Evolutionary conservation across 2,797 vertebrate genomes (phyloP).

Genomic region (Muraenolepis orangiensis): DNA sequence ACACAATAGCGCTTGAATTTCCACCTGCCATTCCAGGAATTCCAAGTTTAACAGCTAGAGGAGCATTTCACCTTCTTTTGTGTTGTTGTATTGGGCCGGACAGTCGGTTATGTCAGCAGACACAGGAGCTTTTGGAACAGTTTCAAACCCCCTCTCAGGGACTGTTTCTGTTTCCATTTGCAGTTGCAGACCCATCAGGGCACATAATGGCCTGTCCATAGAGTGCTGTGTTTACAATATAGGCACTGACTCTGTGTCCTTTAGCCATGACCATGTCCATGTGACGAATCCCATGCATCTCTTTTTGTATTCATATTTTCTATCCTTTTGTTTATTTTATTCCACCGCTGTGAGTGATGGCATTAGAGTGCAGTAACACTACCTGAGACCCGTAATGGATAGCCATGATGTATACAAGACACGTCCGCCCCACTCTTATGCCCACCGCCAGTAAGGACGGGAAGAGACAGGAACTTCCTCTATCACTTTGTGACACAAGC

Average conservation of each 20-base stretch:
- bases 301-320: slow-evolving; percentile 45
- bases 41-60: slow-evolving; percentile 7
- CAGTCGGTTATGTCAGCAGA: slow-evolving; percentile 24
- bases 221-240: slow-evolving; percentile 49
- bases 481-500: slow-evolving; percentile 59
- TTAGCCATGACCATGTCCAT: slow-evolving; percentile 25
- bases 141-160: slow-evolving; percentile 27
- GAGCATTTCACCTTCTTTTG: slow-evolving; percentile 19
- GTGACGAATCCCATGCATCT: slow-evolving; percentile 32
- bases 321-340: neutral
- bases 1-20: neutral
- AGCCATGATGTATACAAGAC: slow-evolving; percentile 50
- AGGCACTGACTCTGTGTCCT: slow-evolving; percentile 43
- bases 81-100: slow-evolving; percentile 33
- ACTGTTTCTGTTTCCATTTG: slow-evolving; percentile 23
- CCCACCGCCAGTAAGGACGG: slow-evolving; percentile 69
- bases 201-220: slow-evolving; percentile 38
- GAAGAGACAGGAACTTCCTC: slow-evolving; percentile 79
- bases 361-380: slow-evolving; percentile 61
- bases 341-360: slow-evolving; percentile 38
- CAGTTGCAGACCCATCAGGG: slow-evolving; percentile 56
- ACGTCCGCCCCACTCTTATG: slow-evolving; percentile 68
- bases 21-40: neutral
- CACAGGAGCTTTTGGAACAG: slow-evolving; percentile 34
- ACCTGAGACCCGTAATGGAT: slow-evolving; percentile 75